A percentile compares a stretch with the other conserved stretches of the same genome.
Evolutionary conservation across 2,113 vertebrate species (phyloP).

Genomic region (Clupea harengus): DNA sequence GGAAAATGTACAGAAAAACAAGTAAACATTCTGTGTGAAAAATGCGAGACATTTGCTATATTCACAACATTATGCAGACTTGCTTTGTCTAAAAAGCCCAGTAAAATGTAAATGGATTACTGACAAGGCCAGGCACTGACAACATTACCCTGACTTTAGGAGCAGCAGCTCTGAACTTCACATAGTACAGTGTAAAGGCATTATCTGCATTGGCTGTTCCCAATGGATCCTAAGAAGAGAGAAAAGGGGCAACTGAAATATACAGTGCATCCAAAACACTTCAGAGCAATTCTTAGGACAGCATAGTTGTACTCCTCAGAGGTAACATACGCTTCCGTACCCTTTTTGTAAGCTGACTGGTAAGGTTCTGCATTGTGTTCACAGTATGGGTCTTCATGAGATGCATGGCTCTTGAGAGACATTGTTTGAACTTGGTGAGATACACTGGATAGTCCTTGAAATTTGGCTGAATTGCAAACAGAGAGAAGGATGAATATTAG

Average conservation of each 20-base stretch:
- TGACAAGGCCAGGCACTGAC: not conserved
- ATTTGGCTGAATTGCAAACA: conserved; percentile 79
- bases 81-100: not conserved
- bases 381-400: conserved; percentile 92
- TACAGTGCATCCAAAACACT: not conserved
- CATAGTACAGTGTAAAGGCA: conserved; percentile 95
- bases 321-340: conserved; percentile 65
- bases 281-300: not conserved
- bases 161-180: conserved; percentile 93
- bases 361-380: conserved; percentile 91
- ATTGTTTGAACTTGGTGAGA: conserved; percentile 90
- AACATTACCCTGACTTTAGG: conserved; percentile 94
- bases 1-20: conserved; percentile 29
- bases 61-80: not conserved
- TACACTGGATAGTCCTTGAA: conserved; percentile 97
- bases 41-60: not conserved
- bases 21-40: not conserved
- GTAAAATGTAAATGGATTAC: not conserved
- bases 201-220: conserved; percentile 86
- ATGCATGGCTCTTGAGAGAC: conserved; percentile 95
- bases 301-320: not conserved
- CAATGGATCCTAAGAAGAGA: conserved; percentile 79
- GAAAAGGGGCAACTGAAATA: conserved; percentile 39
- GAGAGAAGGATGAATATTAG: not conserved
- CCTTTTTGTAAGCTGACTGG: conserved; percentile 89